Evolutionary conservation across 2,113 vertebrate species (phyloP).

Genomic region (human): DNA sequence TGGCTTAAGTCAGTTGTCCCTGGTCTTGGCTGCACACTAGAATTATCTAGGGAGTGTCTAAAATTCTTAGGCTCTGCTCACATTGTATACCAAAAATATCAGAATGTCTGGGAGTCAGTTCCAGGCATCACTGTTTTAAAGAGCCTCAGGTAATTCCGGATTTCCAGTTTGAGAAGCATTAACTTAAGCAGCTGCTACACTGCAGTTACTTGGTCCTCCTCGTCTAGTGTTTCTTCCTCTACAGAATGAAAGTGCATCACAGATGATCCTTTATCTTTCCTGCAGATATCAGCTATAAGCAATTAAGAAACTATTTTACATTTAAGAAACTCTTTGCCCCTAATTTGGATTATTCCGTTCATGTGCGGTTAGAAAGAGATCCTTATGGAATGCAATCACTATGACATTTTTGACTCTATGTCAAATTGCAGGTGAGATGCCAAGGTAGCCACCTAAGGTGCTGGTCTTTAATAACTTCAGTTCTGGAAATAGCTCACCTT

Average conservation of each 20-base stretch:
- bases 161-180: not conserved
- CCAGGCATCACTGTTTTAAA: not conserved
- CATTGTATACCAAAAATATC: not conserved
- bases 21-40: not conserved
- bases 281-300: not conserved
- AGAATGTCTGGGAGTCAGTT: not conserved
- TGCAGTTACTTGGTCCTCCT: not conserved
- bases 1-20: not conserved
- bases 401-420: not conserved
- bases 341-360: not conserved
- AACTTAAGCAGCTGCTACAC: not conserved
- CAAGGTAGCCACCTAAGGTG: not conserved
- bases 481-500: not conserved
- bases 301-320: not conserved
- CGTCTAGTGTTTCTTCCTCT: not conserved
- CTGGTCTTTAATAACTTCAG: not conserved
- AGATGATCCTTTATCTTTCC: no score
- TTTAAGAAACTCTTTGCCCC: not conserved
- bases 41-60: not conserved
- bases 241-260: accelerated
- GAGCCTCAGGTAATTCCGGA: not conserved
- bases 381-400: not conserved
- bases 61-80: not conserved
- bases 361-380: not conserved
- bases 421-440: not conserved